These are phyloP conservation scores for Cynopterus sphinx DNA, from an alignment of 2,797 vertebrate genomes.

Conservation along the genomic window DNA sequence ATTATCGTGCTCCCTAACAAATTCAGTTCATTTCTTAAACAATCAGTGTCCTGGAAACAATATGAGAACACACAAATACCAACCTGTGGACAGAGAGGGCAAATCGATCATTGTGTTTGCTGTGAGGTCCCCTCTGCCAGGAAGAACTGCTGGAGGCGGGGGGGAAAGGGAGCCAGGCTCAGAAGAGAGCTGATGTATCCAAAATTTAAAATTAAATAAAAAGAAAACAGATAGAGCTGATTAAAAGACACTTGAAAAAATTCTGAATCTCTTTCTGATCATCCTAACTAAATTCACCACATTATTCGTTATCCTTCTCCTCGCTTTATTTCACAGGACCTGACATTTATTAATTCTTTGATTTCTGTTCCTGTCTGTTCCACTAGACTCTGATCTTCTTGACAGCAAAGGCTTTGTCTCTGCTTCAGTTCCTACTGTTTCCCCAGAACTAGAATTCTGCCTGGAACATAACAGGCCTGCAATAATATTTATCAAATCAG, in stretches of 20 bases:
- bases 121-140: not conserved
- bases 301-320: not conserved
- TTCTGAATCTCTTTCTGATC: not conserved
- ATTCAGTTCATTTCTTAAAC: conserved; percentile 66
- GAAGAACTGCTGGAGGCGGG: not conserved
- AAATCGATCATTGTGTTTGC: not conserved
- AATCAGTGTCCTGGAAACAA: conserved; percentile 33
- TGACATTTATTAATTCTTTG: conserved; percentile 8
- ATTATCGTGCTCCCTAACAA: conserved; percentile 54
- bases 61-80: not conserved
- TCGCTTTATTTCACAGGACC: not conserved
- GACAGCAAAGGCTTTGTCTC: not conserved
- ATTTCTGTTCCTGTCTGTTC: not conserved
- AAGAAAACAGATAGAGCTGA: not conserved
- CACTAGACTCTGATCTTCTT: not conserved
- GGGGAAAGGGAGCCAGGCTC: fast-evolving
- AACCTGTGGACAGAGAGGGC: not conserved
- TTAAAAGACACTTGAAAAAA: not conserved
- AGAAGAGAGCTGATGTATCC: not conserved
- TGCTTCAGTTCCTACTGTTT: not conserved
- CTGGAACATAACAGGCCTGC: not conserved
- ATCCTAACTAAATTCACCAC: not conserved
- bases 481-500: not conserved
- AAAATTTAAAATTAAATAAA: not conserved
- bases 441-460: not conserved